These are phyloP conservation scores for Dipodomys ordii DNA, from an alignment of 2,113 vertebrate species.

Conservation along the genomic window DNA sequence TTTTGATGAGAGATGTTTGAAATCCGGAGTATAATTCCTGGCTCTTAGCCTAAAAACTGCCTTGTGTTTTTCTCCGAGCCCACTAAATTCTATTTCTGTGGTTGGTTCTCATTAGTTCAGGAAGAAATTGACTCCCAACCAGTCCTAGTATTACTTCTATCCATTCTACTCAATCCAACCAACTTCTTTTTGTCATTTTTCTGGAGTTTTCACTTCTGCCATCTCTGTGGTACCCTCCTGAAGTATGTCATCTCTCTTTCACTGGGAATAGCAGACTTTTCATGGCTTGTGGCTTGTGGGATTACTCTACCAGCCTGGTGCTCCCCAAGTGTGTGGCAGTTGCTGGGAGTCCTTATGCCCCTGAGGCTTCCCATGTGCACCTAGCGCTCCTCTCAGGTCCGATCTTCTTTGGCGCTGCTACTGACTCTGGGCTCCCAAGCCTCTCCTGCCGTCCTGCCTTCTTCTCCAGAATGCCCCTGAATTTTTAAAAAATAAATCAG, in stretches of 20 bases:
- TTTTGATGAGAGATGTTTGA: not conserved
- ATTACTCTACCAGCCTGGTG: not conserved
- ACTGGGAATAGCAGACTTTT: not conserved
- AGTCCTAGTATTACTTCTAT: not conserved
- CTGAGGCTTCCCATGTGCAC: not conserved
- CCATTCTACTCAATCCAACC: not conserved
- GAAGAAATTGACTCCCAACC: not conserved
- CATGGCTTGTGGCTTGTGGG: not conserved
- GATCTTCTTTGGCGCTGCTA: not conserved
- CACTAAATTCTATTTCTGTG: not conserved
- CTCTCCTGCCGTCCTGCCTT: not conserved
- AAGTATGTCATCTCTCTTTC: not conserved
- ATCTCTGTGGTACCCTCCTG: not conserved
- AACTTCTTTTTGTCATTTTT: not conserved
- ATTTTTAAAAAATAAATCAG: not conserved
- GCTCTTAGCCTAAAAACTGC: not conserved
- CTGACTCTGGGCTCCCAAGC: not conserved
- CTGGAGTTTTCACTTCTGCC: not conserved
- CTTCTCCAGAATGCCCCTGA: not conserved
- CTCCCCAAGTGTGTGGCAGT: accelerated
- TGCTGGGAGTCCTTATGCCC: not conserved
- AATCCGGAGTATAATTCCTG: not conserved
- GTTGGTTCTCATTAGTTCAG: not conserved
- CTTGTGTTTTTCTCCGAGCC: not conserved
- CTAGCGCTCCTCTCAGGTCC: not conserved